Percentiles rank a stretch among this genome's conserved stretches.
Conservation (phyloP, 2,113 vertebrate genomes). For the Mystacornis crossleyi region DNA sequence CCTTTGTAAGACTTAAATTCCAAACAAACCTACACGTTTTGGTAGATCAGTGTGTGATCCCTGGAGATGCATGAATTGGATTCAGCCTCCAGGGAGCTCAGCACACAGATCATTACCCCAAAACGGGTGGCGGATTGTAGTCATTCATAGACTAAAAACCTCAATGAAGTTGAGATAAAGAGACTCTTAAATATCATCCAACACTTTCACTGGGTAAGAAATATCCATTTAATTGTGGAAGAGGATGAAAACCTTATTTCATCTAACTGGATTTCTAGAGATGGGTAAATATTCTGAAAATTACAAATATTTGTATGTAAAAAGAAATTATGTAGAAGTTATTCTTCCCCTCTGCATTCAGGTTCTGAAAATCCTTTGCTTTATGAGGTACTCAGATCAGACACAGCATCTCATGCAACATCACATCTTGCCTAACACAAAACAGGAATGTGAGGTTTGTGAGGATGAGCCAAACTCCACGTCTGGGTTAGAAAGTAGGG, state of each 20-base stretch:
- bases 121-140: background rate
- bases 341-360: background rate
- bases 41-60: background rate
- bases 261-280: background rate
- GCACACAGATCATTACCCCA: background rate
- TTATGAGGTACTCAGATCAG: background rate
- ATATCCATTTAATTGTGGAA: background rate
- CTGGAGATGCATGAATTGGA: background rate
- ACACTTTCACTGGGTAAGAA: background rate
- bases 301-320: background rate
- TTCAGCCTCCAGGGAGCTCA: background rate
- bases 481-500: background rate
- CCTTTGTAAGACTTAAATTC: background rate
- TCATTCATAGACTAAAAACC: background rate
- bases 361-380: background rate
- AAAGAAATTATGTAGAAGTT: background rate
- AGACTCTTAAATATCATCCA: background rate
- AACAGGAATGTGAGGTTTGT: background rate
- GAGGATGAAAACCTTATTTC: background rate
- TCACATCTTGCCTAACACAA: background rate
- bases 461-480: background rate
- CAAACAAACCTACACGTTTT: background rate
- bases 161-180: background rate
- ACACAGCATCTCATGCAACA: background rate
- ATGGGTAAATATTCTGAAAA: background rate